A percentile compares a stretch with the other conserved stretches of the same genome.
Conservation (phyloP, 1,140 invertebrate species). For the Rhopalosiphum maidis region DNA sequence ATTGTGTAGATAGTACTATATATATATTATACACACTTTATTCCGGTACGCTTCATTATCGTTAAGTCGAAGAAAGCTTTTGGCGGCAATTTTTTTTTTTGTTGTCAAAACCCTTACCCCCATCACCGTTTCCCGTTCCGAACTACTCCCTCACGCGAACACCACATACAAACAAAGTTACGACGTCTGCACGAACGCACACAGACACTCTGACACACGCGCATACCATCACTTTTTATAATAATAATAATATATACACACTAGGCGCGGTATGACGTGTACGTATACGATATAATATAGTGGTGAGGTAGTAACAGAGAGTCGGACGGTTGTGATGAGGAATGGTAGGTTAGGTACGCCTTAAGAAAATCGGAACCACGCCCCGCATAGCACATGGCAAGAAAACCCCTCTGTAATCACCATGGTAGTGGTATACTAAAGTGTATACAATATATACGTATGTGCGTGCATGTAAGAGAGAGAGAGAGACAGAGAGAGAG, state of each 20-base stretch:
- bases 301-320: neutral
- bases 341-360: neutral
- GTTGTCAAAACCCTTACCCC: neutral
- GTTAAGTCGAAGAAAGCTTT: slow-evolving; percentile 52
- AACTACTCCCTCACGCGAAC: neutral
- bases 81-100: neutral
- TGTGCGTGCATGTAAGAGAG: neutral
- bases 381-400: neutral
- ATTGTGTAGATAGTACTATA: neutral
- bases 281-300: neutral
- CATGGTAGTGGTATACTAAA: neutral
- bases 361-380: slow-evolving; percentile 1
- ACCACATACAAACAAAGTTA: neutral
- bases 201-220: neutral
- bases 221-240: slow-evolving; percentile 5
- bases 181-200: neutral
- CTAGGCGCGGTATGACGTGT: neutral
- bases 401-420: neutral
- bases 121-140: neutral
- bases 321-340: neutral
- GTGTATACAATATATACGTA: neutral
- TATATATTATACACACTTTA: neutral
- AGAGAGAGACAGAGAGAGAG: too few species aligned
- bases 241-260: neutral
- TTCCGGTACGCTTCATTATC: slow-evolving; percentile 49